Evolutionary conservation across 2,888 invertebrate species (phyloP).

Genomic region (Melinopterus prodromus): DNA sequence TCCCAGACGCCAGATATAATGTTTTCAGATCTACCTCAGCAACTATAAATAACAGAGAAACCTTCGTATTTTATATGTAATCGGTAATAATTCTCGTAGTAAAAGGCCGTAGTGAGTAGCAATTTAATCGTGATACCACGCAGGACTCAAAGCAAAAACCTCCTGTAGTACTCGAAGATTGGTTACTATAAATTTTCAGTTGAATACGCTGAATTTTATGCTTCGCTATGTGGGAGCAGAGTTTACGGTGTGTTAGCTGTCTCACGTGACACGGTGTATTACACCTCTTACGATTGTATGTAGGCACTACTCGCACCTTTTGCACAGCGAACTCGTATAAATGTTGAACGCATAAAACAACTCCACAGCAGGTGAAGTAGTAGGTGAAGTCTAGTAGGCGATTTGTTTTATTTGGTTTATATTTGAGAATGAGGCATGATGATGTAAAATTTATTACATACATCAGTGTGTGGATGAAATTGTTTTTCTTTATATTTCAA

Average conservation of each 20-base stretch:
- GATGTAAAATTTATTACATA: background rate
- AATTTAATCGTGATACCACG: background rate
- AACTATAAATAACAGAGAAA: background rate
- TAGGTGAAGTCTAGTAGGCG: background rate
- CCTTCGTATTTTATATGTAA: background rate
- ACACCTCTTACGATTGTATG: background rate
- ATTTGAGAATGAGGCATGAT: background rate
- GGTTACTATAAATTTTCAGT: slow-evolving; percentile 4
- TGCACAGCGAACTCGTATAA: background rate
- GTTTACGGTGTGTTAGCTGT: slow-evolving; percentile 4
- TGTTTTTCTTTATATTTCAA: background rate
- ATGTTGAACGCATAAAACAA: background rate
- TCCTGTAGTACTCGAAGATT: slow-evolving; percentile 4
- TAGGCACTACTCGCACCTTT: background rate
- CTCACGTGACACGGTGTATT: background rate
- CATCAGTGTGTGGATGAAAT: background rate
- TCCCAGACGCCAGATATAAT: background rate
- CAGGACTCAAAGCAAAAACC: background rate
- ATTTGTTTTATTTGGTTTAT: background rate
- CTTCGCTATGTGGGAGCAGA: background rate
- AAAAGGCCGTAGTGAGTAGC: background rate
- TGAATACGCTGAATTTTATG: slow-evolving; percentile 4
- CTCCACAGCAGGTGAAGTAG: slow-evolving; percentile 4
- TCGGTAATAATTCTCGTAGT: background rate
- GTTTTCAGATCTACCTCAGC: background rate